phyloP scores from a whole-genome alignment of 1,140 invertebrate genomes.

The Leptopilina clavipes region DNA sequence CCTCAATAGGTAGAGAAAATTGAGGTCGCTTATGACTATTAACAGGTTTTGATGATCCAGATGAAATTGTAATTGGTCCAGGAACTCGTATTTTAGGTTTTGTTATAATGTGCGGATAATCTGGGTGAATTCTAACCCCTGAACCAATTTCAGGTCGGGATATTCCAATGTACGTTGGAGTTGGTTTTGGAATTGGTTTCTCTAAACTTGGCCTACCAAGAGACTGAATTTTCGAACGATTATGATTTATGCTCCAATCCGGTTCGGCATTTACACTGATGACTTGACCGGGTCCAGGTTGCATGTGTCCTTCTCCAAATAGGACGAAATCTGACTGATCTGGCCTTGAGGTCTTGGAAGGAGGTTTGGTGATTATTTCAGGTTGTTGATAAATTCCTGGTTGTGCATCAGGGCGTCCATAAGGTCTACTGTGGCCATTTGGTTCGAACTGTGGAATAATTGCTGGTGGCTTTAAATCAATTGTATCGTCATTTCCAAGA shows the following conservation, averaged over 20 bases:
- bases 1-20: conserved; percentile 66
- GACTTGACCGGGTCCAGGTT: conserved; percentile 51
- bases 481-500: conserved; percentile 54
- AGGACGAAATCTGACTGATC: conserved; percentile 1
- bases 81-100: conserved; percentile 67
- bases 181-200: background rate
- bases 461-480: conserved; percentile 63
- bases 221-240: conserved; percentile 47
- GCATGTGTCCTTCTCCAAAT: conserved; percentile 34
- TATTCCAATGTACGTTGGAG: background rate
- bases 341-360: background rate
- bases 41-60: conserved; percentile 52
- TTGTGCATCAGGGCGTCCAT: conserved; percentile 46
- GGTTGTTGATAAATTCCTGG: conserved; percentile 45
- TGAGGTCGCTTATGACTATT: conserved; percentile 53
- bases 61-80: conserved; percentile 64
- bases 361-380: conserved; percentile 51
- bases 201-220: background rate
- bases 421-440: conserved; percentile 60
- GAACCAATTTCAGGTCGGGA: conserved; percentile 46
- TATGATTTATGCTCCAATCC: conserved; percentile 36
- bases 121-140: conserved; percentile 61
- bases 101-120: conserved; percentile 69
- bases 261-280: conserved; percentile 40
- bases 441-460: conserved; percentile 56